Evolutionary conservation across 2,888 invertebrate species (phyloP).

Genomic region (Kryphioiulus occultus): DNA sequence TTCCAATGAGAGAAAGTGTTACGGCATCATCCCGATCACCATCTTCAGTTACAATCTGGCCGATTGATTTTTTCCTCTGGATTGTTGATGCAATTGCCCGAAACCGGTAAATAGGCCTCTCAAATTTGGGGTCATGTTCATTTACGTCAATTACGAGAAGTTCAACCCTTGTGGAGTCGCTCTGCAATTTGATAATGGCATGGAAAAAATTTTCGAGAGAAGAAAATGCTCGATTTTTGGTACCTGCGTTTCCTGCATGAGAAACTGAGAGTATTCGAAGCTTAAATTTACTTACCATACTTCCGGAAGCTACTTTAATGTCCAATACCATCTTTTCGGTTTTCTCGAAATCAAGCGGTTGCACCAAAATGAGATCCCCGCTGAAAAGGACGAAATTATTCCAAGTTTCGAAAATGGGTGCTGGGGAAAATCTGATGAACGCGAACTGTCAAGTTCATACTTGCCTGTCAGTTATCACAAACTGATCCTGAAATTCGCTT

Average conservation of each 20-base stretch:
- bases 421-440: neutral
- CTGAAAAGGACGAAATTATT: conserved; percentile 59
- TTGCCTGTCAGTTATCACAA: conserved; percentile 50
- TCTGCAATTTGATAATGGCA: conserved; percentile 66
- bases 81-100: conserved; percentile 57
- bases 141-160: conserved; percentile 85
- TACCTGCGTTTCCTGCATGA: too few relatives aligned
- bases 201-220: too few relatives aligned
- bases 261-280: too few relatives aligned
- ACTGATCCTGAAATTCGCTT: conserved; percentile 49
- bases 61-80: conserved; percentile 63
- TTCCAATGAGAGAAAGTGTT: conserved; percentile 74
- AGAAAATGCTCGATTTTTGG: too few relatives aligned
- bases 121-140: conserved; percentile 92
- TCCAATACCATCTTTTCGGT: conserved; percentile 74
- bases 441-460: neutral
- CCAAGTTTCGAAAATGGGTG: neutral
- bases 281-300: conserved; percentile 66
- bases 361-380: conserved; percentile 80
- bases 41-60: conserved; percentile 83
- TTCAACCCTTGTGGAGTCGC: conserved; percentile 82
- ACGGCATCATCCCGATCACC: conserved; percentile 81
- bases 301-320: conserved; percentile 82
- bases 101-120: conserved; percentile 87
- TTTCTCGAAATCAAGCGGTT: conserved; percentile 80